Base-by-base conservation (phyloP, 2,888 invertebrate species). In the Scelioninae gen. 1 region DNA sequence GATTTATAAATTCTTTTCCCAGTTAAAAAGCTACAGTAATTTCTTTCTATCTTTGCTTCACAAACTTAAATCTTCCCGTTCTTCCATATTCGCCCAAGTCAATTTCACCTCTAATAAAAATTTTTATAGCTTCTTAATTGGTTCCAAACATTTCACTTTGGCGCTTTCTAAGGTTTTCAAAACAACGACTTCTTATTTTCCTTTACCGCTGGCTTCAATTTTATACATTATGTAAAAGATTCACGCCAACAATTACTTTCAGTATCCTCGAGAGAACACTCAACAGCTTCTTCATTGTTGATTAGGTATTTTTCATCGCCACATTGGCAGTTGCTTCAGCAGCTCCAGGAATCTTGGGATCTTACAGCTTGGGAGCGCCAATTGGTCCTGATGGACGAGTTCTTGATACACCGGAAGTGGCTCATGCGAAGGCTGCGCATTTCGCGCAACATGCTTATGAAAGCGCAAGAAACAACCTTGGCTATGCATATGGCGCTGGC, bases 351-450 rank as follows among this genome's bases (percentile, higher is more conserved):
- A 65, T 71, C 65, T 34, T 71, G 45, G 60, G 66, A 9, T 16
- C 82, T 8, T 82, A 82, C 55, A 5, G 55, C 11, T 9, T 76
- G 23, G 88, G 88, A 75, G 91, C 91, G 47, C 91, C 91, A 32
- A 86, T 90, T n/a, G 90, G 90, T 34, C 86, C 85, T 40, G 75
- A 76, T 31, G 84, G 84, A 32, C 66, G 84, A 11, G 84, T 84
- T 32, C 60, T 84, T 32, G 84, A 84, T 34, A 84, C 84, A 34
- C 84, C 84, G 74, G 81, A 84, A 81, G 84, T 84, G 8, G 78
- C 82, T n/a, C 66, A 49, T 0, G 84, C 82, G 0, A 84, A 84
- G 58, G 84, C 84, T 8, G 78, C 75, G 29, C 84, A 84, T 31
- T 82, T 84, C 16, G 81, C 84, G 8, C 78, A 74, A 32, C 77